Base-by-base conservation (phyloP, 2,888 invertebrate genomes). In the Amorpha juglandis region DNA sequence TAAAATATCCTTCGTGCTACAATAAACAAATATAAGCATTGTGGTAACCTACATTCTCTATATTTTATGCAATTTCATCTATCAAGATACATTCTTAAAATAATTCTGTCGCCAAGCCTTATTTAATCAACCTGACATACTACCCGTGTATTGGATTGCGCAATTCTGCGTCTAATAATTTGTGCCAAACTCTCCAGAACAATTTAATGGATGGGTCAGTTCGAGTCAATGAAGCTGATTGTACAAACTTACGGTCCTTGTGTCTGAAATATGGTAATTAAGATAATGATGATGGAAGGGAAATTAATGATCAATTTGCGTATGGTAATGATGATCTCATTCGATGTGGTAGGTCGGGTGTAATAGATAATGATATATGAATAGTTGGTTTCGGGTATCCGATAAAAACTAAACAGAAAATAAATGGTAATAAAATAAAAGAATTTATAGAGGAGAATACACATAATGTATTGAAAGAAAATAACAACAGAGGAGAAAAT, bases 181-280 rank as follows among this genome's bases (percentile, higher is more conserved):
- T 42, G 71, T 77, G 75, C 68, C 71, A 82, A 86, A 82, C 80
- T 87, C 88, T 90, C 88, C 82, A 86, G 88, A 80, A 73, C 71
- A 74, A 64, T 64, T 71, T 75, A 83, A 85, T 86, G 74, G 75
- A 78, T 72, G 74, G 84, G 82, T 84, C 83, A 77, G 62, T 67
- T 12, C 58, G 67, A 82, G 86, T 87, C 81, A 88, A 87, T 78
- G 69, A 83, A 78, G 72, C 69, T 74, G 75, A 83, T 79, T 82
- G 78, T 74, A 68, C 63, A 75, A 71, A 74, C 68, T 81, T 79
- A 78, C 78, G 76, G 81, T 84, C 80, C 81, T 82, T 79, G 83
- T 77, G 74, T 80, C 81, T 81, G 75, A 83, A 78, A 79, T 72
- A 67, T 72, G 67, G 70, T 78, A 78, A 82, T 82, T 78, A 81